These are phyloP conservation scores for Pachyuromys duprasi DNA, from an alignment of 2,797 vertebrate genomes.

Conservation along the genomic window DNA sequence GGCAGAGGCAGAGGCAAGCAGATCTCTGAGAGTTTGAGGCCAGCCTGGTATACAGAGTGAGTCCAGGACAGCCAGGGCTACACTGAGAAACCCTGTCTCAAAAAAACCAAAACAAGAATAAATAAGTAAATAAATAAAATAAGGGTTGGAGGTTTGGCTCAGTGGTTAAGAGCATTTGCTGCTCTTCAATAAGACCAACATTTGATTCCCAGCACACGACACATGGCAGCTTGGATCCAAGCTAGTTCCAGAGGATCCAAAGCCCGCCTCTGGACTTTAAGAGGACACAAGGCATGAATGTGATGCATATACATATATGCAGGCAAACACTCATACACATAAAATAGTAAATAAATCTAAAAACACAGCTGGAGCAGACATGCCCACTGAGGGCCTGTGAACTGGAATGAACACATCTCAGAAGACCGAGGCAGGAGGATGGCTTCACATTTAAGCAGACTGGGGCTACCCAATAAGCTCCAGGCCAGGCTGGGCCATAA, in stretches of 20 bases:
- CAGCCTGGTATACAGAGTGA: too few relatives aligned
- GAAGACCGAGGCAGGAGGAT: not conserved
- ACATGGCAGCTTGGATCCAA: not conserved
- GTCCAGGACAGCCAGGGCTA: too few relatives aligned
- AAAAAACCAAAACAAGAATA: too few relatives aligned
- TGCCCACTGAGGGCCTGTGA: accelerated
- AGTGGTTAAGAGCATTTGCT: not conserved
- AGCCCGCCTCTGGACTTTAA: not conserved
- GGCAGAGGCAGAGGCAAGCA: too few relatives aligned
- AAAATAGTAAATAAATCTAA: not conserved
- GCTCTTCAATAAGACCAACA: not conserved
- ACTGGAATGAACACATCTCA: not conserved
- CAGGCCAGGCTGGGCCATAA: too few relatives aligned
- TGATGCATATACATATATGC: not conserved
- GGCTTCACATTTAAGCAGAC: not conserved
- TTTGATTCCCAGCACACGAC: not conserved
- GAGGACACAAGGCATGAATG: not conserved
- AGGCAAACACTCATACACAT: not conserved
- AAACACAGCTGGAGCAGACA: not conserved
- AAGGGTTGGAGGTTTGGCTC: not conserved
- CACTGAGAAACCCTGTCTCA: too few relatives aligned
- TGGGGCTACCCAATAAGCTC: too few relatives aligned
- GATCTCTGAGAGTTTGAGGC: too few relatives aligned
- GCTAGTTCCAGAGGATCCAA: not conserved
- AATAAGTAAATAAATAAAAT: not conserved